phyloP scores from a whole-genome alignment of 2,888 invertebrate species.

The Sipha maydis region DNA sequence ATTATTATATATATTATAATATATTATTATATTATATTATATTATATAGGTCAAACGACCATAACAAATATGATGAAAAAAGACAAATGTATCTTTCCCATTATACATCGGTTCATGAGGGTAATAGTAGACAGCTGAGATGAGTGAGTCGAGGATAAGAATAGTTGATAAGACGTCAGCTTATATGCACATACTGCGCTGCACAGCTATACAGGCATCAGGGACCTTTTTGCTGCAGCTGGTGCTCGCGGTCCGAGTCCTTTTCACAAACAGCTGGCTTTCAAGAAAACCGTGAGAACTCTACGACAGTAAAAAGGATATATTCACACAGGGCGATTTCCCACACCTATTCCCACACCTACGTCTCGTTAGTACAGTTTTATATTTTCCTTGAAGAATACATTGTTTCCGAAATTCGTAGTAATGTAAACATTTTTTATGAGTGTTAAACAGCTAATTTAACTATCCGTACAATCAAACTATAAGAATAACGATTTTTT shows the following conservation, averaged over 20 bases:
- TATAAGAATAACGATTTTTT: neutral
- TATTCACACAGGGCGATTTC: slow-evolving; percentile 42
- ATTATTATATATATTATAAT: too few species aligned
- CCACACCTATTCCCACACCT: neutral
- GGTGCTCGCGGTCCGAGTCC: slow-evolving; percentile 55
- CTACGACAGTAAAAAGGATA: slow-evolving; percentile 39
- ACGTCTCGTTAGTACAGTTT: neutral
- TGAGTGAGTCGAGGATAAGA: slow-evolving; percentile 41
- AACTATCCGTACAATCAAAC: neutral
- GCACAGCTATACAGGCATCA: neutral
- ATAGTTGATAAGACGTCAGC: slow-evolving; percentile 49
- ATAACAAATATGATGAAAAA: neutral
- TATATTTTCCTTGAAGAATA: neutral
- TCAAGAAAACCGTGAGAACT: slow-evolving; percentile 60
- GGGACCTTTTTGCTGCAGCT: slow-evolving; percentile 53
- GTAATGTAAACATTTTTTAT: neutral
- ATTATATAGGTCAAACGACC: neutral
- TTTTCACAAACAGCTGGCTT: slow-evolving; percentile 57
- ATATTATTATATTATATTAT: neutral
- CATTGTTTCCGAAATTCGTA: neutral
- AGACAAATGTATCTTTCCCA: neutral
- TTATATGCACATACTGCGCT: neutral
- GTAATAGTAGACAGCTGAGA: slow-evolving; percentile 45
- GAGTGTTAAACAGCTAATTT: neutral
- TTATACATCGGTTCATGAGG: neutral